Evolutionary conservation across 2,888 invertebrate genomes (phyloP), one percentile per base, ranked within the genome.

Genomic region (Buathra laborator): DNA sequence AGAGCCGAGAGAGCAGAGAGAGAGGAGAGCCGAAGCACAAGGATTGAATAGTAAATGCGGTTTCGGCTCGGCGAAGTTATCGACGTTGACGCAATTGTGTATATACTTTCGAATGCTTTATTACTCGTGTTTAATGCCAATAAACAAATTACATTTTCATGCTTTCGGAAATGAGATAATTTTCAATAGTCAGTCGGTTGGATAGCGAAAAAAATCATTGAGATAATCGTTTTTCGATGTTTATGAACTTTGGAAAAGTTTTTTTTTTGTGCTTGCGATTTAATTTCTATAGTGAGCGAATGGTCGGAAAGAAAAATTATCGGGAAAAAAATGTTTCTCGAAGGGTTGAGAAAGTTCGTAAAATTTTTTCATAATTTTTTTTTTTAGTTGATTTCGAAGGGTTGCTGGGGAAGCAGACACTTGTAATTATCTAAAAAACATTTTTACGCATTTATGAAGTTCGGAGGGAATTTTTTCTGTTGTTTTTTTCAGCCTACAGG

Each of bases 41-140:
- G 32, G 59, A 59, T 32, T 72, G 82, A 72, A 72, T 66, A 46
- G 56, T 56, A 24, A 51, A 71, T 77, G 51, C 46, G 64, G 67
- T 67, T 78, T 66, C 59, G 59, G 76, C 82, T 72, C 48, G 56
- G 32, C 67, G 56, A 46, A 46, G 48, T 72, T 78, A 77, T 72
- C 67, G 72, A 71, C 72, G 66, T 62, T 72, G 72, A 83, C 43
- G 77, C 72, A 74, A 78, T 83, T 82, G 62, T 62, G 62, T 62
- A n/a, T n/a, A n/a, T n/a, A 62, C 62, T 62, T 29, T 29, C 24
- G 29, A 62, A 72, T 71, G 66, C 70, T 77, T 82, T 82, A 82
- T 77, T 59, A 29, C 56, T 32, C 62, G 14, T 62, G 24, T 62
- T 62, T 62, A 62, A 32, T 62, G 62, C 29, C 62, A 29, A 62